phyloP scores from a whole-genome alignment of 2,888 invertebrate species.

The Pachliopta kotzebuea region DNA sequence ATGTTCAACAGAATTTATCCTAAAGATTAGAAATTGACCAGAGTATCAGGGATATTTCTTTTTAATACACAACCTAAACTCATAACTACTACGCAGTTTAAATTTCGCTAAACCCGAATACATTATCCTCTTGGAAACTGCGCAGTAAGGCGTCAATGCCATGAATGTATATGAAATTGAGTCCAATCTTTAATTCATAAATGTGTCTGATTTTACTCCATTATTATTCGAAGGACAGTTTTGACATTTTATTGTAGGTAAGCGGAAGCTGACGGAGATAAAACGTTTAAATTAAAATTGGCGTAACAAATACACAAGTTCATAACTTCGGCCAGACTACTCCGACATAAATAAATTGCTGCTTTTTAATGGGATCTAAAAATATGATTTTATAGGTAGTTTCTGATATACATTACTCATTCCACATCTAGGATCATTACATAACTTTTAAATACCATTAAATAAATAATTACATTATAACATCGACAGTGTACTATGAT shows the following conservation, averaged over 20 bases:
- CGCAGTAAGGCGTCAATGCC: conserved; percentile 20
- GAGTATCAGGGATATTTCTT: background rate
- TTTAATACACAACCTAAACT: conserved; percentile 2
- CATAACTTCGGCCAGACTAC: background rate
- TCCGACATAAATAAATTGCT: background rate
- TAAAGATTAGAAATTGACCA: no score
- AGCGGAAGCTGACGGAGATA: conserved; percentile 6
- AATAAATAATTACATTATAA: no score
- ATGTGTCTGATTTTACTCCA: conserved; percentile 28
- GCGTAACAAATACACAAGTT: background rate
- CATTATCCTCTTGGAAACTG: conserved; percentile 21
- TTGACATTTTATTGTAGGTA: conserved; percentile 5
- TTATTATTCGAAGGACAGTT: conserved; percentile 29
- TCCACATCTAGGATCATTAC: background rate
- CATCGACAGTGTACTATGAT: no score
- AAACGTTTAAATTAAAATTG: background rate
- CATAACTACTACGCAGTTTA: conserved; percentile 17
- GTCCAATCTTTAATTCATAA: conserved; percentile 50
- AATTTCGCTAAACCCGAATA: conserved; percentile 26
- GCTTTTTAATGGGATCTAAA: background rate
- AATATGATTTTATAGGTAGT: background rate
- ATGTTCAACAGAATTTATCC: no score
- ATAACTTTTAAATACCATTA: no score
- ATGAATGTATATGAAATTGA: conserved; percentile 41
- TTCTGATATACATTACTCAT: background rate